phyloP scores from a whole-genome alignment of 2,888 invertebrate genomes.

The Carpatolechia fugitivella region DNA sequence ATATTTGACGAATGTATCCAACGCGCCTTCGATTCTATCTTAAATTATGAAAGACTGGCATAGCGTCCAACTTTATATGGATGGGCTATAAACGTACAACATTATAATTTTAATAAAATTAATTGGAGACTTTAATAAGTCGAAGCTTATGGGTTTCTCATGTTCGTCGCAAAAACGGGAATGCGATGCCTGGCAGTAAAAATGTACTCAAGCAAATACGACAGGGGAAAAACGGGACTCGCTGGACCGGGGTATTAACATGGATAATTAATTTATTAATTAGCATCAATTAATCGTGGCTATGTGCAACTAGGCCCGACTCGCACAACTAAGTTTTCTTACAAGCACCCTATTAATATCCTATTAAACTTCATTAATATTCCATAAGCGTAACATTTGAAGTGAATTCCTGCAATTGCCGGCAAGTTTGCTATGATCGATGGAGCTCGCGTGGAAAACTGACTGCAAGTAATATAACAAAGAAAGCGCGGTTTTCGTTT shows the following conservation, averaged over 20 bases:
- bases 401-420: slow-evolving; percentile 44
- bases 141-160: slow-evolving; percentile 1
- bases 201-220: slow-evolving; percentile 38
- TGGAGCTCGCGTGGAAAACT: slow-evolving; percentile 33
- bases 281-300: slow-evolving; percentile 72
- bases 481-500: slow-evolving; percentile 43
- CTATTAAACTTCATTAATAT: slow-evolving; percentile 48
- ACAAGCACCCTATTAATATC: slow-evolving; percentile 35
- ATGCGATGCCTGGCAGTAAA: slow-evolving; percentile 49
- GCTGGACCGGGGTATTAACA: slow-evolving; percentile 66
- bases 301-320: slow-evolving; percentile 49
- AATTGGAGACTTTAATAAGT: slow-evolving; percentile 40
- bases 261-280: slow-evolving; percentile 77
- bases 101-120: slow-evolving; percentile 56
- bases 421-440: slow-evolving; percentile 44
- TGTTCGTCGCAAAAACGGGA: slow-evolving; percentile 49
- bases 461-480: slow-evolving; percentile 33
- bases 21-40: slow-evolving; percentile 36
- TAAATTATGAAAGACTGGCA: slow-evolving; percentile 41
- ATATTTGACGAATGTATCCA: slow-evolving; percentile 31
- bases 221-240: slow-evolving; percentile 54
- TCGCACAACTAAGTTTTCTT: slow-evolving; percentile 62
- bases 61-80: slow-evolving; percentile 35
- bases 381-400: slow-evolving; percentile 45
- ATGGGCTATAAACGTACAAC: slow-evolving; percentile 16